These are phyloP conservation scores for Philhelius pedissequus DNA, from an alignment of 2,888 invertebrate species.

Conservation along the genomic window DNA sequence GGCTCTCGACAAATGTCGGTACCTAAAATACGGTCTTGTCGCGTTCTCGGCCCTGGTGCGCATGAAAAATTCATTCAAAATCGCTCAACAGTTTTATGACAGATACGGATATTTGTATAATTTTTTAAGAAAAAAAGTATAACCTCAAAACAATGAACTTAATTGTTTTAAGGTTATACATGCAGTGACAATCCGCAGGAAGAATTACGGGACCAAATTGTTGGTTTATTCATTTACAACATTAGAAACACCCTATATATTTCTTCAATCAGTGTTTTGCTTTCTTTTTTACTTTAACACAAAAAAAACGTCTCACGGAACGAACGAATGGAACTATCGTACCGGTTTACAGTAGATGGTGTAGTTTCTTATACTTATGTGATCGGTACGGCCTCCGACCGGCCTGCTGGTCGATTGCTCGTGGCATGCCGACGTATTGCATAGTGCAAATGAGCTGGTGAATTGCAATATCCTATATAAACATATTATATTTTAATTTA, in stretches of 20 bases:
- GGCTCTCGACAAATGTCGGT: no score
- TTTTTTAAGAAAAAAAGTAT: no score
- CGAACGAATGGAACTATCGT: not conserved
- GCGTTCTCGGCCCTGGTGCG: no score
- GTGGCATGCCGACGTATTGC: not conserved
- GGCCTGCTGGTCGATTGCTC: not conserved
- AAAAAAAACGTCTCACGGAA: slow-evolving; percentile 24
- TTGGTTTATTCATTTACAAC: no score
- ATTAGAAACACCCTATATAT: not conserved
- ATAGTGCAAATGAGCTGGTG: slow-evolving; percentile 41
- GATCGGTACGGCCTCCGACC: not conserved
- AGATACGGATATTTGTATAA: no score
- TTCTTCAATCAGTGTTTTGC: not conserved
- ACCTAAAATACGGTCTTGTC: no score
- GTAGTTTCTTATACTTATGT: not conserved
- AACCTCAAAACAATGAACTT: no score
- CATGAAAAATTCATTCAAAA: no score
- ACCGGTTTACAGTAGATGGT: slow-evolving; percentile 7
- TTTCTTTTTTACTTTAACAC: slow-evolving; percentile 12
- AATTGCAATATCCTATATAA: slow-evolving; percentile 47
- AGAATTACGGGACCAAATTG: no score
- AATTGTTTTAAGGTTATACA: no score
- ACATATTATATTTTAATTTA: slow-evolving; percentile 46
- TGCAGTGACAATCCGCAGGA: no score
- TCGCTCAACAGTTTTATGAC: no score